These are phyloP conservation scores for Leptopilina syphax DNA, from an alignment of 2,888 invertebrate genomes.

Conservation along the genomic window DNA sequence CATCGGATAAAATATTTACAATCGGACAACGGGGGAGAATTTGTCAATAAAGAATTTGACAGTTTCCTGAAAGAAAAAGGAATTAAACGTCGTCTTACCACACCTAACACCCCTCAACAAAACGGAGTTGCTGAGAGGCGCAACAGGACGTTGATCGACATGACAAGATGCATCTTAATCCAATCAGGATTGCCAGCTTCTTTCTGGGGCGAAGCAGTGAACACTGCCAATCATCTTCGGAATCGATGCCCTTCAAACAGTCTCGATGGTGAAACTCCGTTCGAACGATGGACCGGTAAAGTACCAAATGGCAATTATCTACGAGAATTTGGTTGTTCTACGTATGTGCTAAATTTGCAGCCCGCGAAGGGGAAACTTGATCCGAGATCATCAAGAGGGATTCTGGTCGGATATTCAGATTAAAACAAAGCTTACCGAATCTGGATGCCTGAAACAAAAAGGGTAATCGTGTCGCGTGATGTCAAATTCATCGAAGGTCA, in stretches of 20 bases:
- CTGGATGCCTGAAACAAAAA: not conserved
- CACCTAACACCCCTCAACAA: slow-evolving; percentile 61
- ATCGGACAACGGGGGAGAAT: slow-evolving; percentile 52
- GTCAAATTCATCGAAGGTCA: not conserved
- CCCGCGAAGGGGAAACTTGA: not conserved
- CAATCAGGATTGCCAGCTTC: slow-evolving; percentile 11
- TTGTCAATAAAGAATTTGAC: slow-evolving; percentile 44
- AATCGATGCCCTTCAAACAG: slow-evolving; percentile 47
- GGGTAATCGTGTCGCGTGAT: not conserved
- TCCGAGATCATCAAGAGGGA: not conserved
- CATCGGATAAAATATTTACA: slow-evolving; percentile 51
- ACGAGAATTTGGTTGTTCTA: not conserved
- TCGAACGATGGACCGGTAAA: not conserved
- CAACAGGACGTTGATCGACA: slow-evolving; percentile 57
- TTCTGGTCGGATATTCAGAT: not conserved
- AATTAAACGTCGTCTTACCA: slow-evolving; percentile 41
- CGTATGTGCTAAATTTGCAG: not conserved
- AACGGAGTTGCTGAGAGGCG: slow-evolving; percentile 65
- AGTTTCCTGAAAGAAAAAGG: slow-evolving; percentile 40
- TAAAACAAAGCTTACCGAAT: not conserved
- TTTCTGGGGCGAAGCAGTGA: slow-evolving; percentile 41
- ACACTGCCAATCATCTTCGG: slow-evolving; percentile 43
- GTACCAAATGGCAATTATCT: not conserved
- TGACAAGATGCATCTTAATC: slow-evolving; percentile 33
- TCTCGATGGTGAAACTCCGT: slow-evolving; percentile 6